These are phyloP conservation scores for Selene dorsalis DNA, from an alignment of 2,797 vertebrate species.

Conservation along the genomic window DNA sequence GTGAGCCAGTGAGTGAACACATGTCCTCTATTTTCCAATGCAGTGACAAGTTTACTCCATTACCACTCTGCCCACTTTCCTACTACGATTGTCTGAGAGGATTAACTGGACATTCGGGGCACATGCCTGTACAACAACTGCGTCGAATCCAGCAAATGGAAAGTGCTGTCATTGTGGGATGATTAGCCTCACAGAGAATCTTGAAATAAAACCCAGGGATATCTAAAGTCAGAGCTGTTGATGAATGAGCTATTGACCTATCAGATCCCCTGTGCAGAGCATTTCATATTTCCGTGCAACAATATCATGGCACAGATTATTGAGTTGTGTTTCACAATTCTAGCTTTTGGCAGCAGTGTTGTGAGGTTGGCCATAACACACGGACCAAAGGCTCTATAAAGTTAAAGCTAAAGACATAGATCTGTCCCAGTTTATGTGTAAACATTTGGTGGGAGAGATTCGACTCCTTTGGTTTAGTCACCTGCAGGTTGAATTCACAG, in stretches of 20 bases:
- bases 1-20: constrained; percentile 72
- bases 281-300: constrained; percentile 28
- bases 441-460: constrained; percentile 22
- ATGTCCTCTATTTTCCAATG: constrained; percentile 66
- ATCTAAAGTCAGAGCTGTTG: not conserved
- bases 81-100: constrained; percentile 59
- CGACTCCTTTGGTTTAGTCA: constrained; percentile 30
- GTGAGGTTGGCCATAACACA: constrained; percentile 41
- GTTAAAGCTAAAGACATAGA: constrained; percentile 24
- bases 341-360: constrained; percentile 15
- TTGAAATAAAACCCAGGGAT: constrained; percentile 8
- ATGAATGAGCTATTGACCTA: not conserved
- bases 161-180: constrained; percentile 34
- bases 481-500: constrained; percentile 2
- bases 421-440: constrained; percentile 17
- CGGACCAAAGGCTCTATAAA: constrained; percentile 55
- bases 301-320: constrained; percentile 21
- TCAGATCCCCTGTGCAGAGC: not conserved
- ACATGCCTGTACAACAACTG: constrained; percentile 36
- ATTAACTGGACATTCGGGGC: constrained; percentile 56
- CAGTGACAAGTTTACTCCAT: constrained; percentile 74
- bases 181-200: not conserved
- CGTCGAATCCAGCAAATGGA: constrained; percentile 32
- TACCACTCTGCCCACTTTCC: constrained; percentile 63
- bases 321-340: constrained; percentile 34